Evolutionary conservation across 2,797 vertebrate genomes (phyloP), one percentile per base, ranked within the genome.

Genomic region (Sorex maritimensis): DNA sequence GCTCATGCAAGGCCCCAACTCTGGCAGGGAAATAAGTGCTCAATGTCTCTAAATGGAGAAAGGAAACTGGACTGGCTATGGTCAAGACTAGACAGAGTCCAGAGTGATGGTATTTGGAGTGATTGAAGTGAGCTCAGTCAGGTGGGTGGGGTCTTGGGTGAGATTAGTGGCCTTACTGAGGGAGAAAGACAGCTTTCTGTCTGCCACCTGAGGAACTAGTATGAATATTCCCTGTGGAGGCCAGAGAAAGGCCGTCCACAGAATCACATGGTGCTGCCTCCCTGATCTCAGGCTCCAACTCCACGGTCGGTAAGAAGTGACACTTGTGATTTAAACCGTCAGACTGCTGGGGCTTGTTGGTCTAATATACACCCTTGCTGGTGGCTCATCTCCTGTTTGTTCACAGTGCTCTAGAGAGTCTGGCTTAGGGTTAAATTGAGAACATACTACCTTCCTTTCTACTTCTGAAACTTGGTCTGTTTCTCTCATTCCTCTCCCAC

Each of bases 141-240:
- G 7, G 6, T 4, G n/a, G n/a, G 52, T 28, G 30, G 23, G 21
- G 11, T 26, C 34, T 19, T 2, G 2, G 2, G 15, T 46, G 46
- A 58, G 11, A 74, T 44, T 14, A 11, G 61, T 75, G 61, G 28
- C 84, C 63, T 81, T 34, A 19, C 46, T 52, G 52, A 75, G 55
- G 34, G 73, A 61, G 23, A 23, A 34, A 55, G 23, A 77, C 44
- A 49, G n/a, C 24, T 17, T 9, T 21, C 23, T 38, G 23, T 63
- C 11, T 15, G n/a, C 0, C 4, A 14, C 1, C n/a, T 12, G 2
- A 46, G 38, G 49, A 23, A 1, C 4, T 12, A 21, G 38, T 0
- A 0, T 58, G 28, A 28, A 3, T 63, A 26, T 6, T 2, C 34
- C 26, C 19, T 14, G 24, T 38, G 2, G 1, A 4, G 28, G 30